Evolutionary conservation across 1,140 invertebrate species (phyloP).

Genomic region (Arctopsyche grandis): DNA sequence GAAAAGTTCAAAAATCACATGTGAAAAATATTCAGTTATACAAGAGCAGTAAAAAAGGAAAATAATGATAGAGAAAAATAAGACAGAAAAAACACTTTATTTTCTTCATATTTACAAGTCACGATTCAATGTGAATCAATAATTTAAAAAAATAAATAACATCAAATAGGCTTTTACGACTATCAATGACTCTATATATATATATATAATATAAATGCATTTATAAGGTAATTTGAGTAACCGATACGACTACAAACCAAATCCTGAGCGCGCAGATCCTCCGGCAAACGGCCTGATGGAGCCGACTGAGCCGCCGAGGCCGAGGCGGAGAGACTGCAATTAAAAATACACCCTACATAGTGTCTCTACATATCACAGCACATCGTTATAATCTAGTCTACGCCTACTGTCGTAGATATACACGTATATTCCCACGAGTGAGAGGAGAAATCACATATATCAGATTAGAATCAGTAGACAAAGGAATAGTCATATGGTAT

Average conservation of each 20-base stretch:
- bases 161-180: background rate
- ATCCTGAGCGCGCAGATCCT: background rate
- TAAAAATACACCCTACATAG: slow-evolving; percentile 53
- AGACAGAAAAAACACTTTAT: slow-evolving; percentile 6
- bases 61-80: background rate
- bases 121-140: slow-evolving; percentile 54
- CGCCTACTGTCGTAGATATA: too few species aligned
- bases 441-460: background rate
- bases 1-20: slow-evolving; percentile 12
- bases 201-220: slow-evolving; percentile 15
- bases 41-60: background rate
- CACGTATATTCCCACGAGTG: too few species aligned
- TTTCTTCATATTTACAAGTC: slow-evolving; percentile 23
- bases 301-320: background rate
- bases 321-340: slow-evolving; percentile 48
- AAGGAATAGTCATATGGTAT: background rate
- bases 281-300: background rate
- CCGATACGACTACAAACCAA: slow-evolving; percentile 51
- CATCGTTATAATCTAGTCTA: background rate
- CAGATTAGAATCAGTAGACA: too few species aligned
- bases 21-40: background rate
- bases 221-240: slow-evolving; percentile 40
- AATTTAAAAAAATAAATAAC: slow-evolving; percentile 32
- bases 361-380: slow-evolving; percentile 24
- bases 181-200: slow-evolving; percentile 31